A percentile compares a stretch with the other conserved stretches of the same genome.
Evolutionary conservation across 2,113 vertebrate species (phyloP).

Genomic region (Pandion haliaetus): DNA sequence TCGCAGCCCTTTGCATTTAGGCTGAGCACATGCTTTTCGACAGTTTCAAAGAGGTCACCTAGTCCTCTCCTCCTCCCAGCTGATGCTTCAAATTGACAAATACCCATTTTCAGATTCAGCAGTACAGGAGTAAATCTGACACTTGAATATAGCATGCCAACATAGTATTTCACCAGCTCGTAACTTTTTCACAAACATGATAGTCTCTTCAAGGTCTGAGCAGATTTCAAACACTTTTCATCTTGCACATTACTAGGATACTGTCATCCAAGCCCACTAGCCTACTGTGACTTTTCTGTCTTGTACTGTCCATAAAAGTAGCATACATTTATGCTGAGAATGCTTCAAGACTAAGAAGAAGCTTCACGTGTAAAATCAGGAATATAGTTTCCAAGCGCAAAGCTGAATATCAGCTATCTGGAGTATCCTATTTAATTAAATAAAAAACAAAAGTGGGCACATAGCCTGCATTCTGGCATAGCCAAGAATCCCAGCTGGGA

Average conservation of each 20-base stretch:
- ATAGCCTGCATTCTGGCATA: neutral
- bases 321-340: neutral
- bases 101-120: neutral
- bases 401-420: neutral
- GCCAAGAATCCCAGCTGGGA: neutral
- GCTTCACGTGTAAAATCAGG: neutral
- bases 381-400: neutral
- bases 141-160: neutral
- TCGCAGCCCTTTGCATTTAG: neutral
- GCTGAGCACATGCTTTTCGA: neutral
- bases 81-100: neutral
- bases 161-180: neutral
- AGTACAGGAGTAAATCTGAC: neutral
- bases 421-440: neutral
- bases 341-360: neutral
- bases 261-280: neutral
- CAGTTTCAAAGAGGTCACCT: neutral
- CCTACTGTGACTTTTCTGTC: neutral
- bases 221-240: neutral
- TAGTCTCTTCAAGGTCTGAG: neutral
- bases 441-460: neutral
- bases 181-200: neutral
- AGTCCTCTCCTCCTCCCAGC: neutral
- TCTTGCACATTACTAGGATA: neutral
- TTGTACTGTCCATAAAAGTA: rapidly evolving